Evolutionary conservation across 2,113 vertebrate genomes (phyloP).

Genomic region (Archocentrus centrarchus): DNA sequence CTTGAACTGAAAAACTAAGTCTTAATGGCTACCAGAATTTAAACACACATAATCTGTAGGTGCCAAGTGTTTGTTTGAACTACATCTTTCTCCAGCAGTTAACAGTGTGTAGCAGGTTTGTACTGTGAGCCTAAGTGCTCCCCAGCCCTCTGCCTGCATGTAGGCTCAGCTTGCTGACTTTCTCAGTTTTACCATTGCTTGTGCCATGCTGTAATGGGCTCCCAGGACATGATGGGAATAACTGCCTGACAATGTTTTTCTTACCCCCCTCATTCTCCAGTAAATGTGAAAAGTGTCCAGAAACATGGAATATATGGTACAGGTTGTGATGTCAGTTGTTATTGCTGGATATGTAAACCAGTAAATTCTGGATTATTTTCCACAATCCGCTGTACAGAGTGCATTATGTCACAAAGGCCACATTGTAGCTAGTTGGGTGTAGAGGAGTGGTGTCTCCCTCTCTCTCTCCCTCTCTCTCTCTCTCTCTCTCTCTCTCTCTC

Average conservation of each 20-base stretch:
- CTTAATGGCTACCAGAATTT: slow-evolving; percentile 40
- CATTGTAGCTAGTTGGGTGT: slow-evolving; percentile 78
- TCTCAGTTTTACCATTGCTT: slow-evolving; percentile 67
- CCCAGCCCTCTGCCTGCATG: slow-evolving; percentile 37
- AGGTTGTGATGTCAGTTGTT: slow-evolving; percentile 84
- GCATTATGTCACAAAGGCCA: slow-evolving; percentile 84
- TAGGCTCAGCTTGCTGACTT: slow-evolving; percentile 55
- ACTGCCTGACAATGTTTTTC: slow-evolving; percentile 77
- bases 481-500: slow-evolving; percentile 53
- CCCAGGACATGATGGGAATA: slow-evolving; percentile 78
- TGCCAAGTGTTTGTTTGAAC: slow-evolving; percentile 60
- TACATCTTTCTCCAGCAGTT: slow-evolving; percentile 47
- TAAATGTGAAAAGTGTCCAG: slow-evolving; percentile 73
- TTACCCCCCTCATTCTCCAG: slow-evolving; percentile 71
- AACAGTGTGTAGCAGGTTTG: slow-evolving; percentile 41
- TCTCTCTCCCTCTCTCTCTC: slow-evolving; percentile 35
- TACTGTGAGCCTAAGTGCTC: slow-evolving; percentile 24
- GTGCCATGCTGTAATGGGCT: slow-evolving; percentile 78
- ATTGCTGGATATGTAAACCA: slow-evolving; percentile 82
- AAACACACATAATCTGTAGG: slow-evolving; percentile 55
- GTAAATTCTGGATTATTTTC: slow-evolving; percentile 83
- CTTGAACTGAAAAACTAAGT: slow-evolving; percentile 29
- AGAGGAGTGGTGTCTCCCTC: slow-evolving; percentile 56
- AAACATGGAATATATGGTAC: slow-evolving; percentile 78
- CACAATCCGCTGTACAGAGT: slow-evolving; percentile 74